phyloP scores from a whole-genome alignment of 2,797 vertebrate genomes.

The Rallus crepitans region DNA sequence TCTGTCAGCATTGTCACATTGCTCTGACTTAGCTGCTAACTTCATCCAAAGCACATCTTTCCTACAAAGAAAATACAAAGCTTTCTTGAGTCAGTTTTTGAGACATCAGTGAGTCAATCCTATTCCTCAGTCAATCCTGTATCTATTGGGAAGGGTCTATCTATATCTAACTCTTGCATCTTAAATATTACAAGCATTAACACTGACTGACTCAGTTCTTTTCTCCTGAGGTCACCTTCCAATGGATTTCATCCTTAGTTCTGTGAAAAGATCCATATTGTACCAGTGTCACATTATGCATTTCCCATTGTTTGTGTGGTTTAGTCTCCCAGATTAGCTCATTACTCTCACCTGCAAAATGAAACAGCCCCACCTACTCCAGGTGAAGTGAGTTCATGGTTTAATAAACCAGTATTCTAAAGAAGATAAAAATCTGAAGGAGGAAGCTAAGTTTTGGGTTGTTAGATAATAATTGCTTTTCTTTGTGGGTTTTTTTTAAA shows the following conservation, averaged over 20 bases:
- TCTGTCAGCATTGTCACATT: not conserved
- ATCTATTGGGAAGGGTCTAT: not conserved
- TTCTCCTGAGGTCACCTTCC: not conserved
- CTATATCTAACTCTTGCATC: not conserved
- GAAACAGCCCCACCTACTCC: not conserved
- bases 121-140: not conserved
- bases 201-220: not conserved
- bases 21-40: not conserved
- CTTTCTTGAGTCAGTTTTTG: not conserved
- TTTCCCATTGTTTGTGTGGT: not conserved
- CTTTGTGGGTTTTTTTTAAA: fast-evolving
- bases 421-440: not conserved
- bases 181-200: not conserved
- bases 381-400: not conserved
- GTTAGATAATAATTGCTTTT: fast-evolving
- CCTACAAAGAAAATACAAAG: not conserved
- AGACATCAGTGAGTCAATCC: not conserved
- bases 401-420: not conserved
- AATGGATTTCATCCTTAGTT: not conserved
- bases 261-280: not conserved
- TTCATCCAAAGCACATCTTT: not conserved
- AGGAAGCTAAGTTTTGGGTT: fast-evolving
- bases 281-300: not conserved
- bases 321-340: not conserved
- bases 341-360: not conserved